Base-by-base conservation (phyloP, 1,140 invertebrate species). In the Drosophila quadrilineata region DNA sequence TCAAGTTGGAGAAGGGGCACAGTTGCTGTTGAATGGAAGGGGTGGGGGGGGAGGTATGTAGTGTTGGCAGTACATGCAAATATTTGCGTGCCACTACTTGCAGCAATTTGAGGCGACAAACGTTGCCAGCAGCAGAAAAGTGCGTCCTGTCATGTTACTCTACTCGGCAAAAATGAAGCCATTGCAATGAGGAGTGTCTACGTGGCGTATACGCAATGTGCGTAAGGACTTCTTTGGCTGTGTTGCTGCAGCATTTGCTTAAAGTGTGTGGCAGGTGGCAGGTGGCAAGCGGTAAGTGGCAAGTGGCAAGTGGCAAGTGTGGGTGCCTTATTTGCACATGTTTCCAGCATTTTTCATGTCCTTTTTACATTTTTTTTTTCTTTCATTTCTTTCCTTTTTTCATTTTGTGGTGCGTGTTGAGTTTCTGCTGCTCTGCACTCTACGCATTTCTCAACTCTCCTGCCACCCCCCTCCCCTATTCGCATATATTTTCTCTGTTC, bases 151-250 rank as follows among this genome's bases (percentile, higher is more conserved):
- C n/a, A n/a, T n/a, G n/a, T n/a, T n/a, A n/a, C n/a, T n/a, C n/a
- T n/a, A n/a, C n/a, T n/a, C 14, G 9, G 48, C 31, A 21, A n/a
- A n/a, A n/a, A n/a, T n/a, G 71, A 71, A 80, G 71, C 75, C 71
- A 68, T 67, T 80, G 75, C 67, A 80, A 45, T 80, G 71, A 36
- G 35, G n/a, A n/a, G 49, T 60, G 28, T 19, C 17, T 28, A 12
- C 29, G 16, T 49, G 36, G 45, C 68, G 69, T 72, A 72, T 72
- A 72, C 69, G 69, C 69, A 72, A 72, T 72, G 33, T 72, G 69
- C 69, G 69, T 72, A 64, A 68, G 69, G 50, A n/a, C n/a, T n/a
- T n/a, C n/a, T n/a, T n/a, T n/a, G n/a, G n/a, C n/a, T n/a, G n/a
- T 10, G 9, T 31, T 9, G 33, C 52, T 64, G 8, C 24, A 21